A percentile compares a stretch with the other conserved stretches of the same genome.
Evolutionary conservation across 2,888 invertebrate genomes (phyloP).

Genomic region (Sinelater perroti): DNA sequence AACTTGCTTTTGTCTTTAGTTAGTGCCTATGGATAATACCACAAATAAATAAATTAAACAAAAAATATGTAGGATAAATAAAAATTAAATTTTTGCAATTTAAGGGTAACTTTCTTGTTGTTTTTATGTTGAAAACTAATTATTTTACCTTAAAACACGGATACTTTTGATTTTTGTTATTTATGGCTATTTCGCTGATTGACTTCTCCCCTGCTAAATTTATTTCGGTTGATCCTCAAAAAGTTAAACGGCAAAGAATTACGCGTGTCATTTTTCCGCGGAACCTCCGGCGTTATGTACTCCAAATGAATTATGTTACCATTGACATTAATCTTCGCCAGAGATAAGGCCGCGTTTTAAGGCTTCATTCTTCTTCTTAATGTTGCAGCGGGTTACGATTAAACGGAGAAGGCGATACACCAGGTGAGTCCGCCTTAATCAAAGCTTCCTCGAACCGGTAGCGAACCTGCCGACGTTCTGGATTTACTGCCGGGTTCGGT

Average conservation of each 20-base stretch:
- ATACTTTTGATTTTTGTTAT: too few species aligned
- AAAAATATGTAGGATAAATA: background rate
- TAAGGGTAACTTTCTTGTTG: too few species aligned
- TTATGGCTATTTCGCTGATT: too few species aligned
- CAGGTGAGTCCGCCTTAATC: constrained; percentile 33
- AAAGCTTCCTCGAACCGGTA: constrained; percentile 24
- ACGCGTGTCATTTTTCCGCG: constrained; percentile 15
- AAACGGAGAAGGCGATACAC: constrained; percentile 20
- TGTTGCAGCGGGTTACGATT: constrained; percentile 20
- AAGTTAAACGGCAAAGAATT: constrained; percentile 4
- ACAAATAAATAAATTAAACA: too few species aligned
- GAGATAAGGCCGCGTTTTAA: constrained; percentile 16
- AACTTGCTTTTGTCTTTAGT: too few species aligned
- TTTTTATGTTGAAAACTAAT: too few species aligned
- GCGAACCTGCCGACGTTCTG: constrained; percentile 46
- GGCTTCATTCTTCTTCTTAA: constrained; percentile 26
- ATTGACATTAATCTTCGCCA: constrained; percentile 20
- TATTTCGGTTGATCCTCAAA: too few species aligned
- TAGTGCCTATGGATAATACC: too few species aligned
- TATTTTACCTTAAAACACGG: too few species aligned
- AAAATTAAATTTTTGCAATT: too few species aligned
- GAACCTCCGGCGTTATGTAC: constrained; percentile 15
- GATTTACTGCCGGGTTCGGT: constrained; percentile 47
- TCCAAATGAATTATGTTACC: constrained; percentile 25
- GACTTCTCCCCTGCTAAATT: too few species aligned